Base-by-base conservation (phyloP, 1,140 invertebrate species). In the Heliconius nattereri region DNA sequence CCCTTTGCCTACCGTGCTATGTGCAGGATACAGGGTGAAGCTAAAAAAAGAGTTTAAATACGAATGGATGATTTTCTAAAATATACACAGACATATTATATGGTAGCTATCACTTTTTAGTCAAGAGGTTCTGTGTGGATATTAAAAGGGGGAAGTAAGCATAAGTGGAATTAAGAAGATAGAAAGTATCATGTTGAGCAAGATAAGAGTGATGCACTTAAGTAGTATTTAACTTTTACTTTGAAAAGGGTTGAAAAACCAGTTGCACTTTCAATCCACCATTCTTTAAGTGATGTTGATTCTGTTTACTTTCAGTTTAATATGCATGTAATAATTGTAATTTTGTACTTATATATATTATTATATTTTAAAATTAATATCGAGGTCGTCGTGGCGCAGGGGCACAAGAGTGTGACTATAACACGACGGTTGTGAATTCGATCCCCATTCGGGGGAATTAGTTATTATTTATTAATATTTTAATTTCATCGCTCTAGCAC, bases 161-260 rank as follows among this genome's bases (percentile, higher is more conserved):
- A 29, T 29, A 66, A 66, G 60, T 66, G 60, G 60, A 66, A 66
- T 66, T 66, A 66, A 37, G 20, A 40, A 72, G 71, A 72, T 40
- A 72, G 32, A 72, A 72, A 72, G 35, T 72, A 40, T 72, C 71
- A 0, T 37, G 29, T 35, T 72, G 9, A 72, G 60, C 3, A 66
- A 66, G 26, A 26, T 72, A 72, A 72, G 71, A 72, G 71, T 60
- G 54, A 60, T 60, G 71, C 20, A 72, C 71, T 72, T 72, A 72
- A 72, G 29, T 72, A 40, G 71, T 72, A 72, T 72, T 37, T 37
- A 72, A 72, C 35, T 72, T 40, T 72, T 37, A 72, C 32, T 40
- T 72, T 72, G 20, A 72, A n/a, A 72, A 40, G 71, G 71, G 71
- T 72, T 72, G 71, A 72, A 23, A 40, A 72, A 72, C 71, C 32